phyloP scores from a whole-genome alignment of 2,113 vertebrate species.

The Sigmodon hispidus region DNA sequence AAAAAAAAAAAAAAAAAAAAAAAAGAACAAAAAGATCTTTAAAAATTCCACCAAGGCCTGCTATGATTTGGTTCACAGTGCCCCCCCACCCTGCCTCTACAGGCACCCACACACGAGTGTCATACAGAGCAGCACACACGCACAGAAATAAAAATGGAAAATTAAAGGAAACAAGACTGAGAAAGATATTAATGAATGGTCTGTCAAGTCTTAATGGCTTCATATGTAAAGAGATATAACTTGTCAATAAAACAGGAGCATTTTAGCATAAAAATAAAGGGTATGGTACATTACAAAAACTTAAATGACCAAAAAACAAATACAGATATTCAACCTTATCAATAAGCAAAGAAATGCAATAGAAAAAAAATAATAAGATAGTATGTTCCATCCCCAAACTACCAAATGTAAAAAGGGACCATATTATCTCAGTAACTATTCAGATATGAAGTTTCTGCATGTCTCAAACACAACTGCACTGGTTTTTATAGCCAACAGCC shows the following conservation, averaged over 20 bases:
- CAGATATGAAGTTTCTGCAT: neutral
- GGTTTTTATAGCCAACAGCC: neutral
- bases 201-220: neutral
- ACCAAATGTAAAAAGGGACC: neutral
- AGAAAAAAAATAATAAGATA: slow-evolving; percentile 17
- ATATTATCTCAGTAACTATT: neutral
- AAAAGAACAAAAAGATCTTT: neutral
- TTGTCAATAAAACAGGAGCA: neutral
- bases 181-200: neutral
- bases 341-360: slow-evolving; percentile 41
- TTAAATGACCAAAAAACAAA: slow-evolving; percentile 11
- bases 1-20: too few relatives aligned
- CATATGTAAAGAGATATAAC: neutral
- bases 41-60: neutral
- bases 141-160: neutral
- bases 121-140: neutral
- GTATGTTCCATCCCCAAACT: slow-evolving; percentile 10
- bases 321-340: neutral
- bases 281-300: slow-evolving; percentile 20
- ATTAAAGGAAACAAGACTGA: neutral
- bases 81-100: neutral
- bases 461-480: neutral
- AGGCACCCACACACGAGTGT: neutral
- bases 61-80: neutral
- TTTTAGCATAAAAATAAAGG: neutral